These are phyloP conservation scores for Ptycholaimellus sp. DNA, from an alignment of 2,888 invertebrate species.

Conservation along the genomic window DNA sequence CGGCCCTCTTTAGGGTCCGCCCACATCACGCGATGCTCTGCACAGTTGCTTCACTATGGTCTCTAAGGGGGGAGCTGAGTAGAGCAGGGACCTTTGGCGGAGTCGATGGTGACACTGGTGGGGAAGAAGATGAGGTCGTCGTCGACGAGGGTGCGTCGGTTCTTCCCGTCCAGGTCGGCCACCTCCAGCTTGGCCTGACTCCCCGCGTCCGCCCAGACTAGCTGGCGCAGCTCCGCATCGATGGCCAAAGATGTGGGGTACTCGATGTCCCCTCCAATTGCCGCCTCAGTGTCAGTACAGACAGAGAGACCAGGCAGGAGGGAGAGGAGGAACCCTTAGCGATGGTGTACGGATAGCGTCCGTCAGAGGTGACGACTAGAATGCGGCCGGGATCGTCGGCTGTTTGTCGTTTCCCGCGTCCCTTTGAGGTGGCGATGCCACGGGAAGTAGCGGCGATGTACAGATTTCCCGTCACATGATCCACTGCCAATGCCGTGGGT, in stretches of 20 bases:
- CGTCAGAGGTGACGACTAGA: constrained; percentile 65
- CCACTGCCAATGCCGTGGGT: constrained; percentile 66
- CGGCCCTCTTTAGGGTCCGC: constrained; percentile 65
- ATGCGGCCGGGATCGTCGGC: constrained; percentile 35
- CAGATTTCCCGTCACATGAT: constrained; percentile 51
- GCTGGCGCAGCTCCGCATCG: constrained; percentile 40
- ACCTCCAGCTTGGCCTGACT: constrained; percentile 71
- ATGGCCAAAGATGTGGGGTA: constrained; percentile 41
- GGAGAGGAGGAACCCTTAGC: not conserved
- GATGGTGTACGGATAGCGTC: constrained; percentile 48
- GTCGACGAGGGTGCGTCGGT: constrained; percentile 48
- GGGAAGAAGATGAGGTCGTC: constrained; percentile 60
- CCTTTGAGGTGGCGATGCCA: constrained; percentile 1
- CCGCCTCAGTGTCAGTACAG: not conserved
- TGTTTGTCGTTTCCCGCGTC: constrained; percentile 12
- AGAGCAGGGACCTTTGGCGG: constrained; percentile 58
- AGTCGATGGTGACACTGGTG: constrained; percentile 66
- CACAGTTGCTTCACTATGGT: too few species aligned
- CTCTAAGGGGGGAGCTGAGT: too few species aligned
- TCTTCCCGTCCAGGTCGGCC: constrained; percentile 87
- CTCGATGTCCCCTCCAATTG: constrained; percentile 13
- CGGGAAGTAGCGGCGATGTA: constrained; percentile 14
- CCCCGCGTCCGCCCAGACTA: constrained; percentile 85
- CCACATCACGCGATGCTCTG: constrained; percentile 81
- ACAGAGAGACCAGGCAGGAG: not conserved